Conservation (phyloP, 2,113 vertebrate genomes). For the Hipposideros armiger region DNA sequence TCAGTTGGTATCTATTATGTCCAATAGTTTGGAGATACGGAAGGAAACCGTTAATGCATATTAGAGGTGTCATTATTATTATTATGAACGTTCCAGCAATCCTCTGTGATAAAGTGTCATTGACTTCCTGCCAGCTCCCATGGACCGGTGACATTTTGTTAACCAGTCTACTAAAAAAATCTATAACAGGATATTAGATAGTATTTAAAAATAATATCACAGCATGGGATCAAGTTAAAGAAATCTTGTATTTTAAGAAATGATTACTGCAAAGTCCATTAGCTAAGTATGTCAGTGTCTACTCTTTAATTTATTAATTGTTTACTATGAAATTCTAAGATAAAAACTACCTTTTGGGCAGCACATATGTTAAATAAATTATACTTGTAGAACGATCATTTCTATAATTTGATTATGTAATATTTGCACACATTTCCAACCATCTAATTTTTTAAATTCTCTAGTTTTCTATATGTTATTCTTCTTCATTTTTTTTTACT, state of each 20-base stretch:
- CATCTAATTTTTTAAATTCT: background rate
- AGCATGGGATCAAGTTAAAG: slow-evolving; percentile 58
- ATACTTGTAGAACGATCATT: background rate
- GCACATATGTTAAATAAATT: slow-evolving; percentile 5
- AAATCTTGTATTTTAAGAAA: slow-evolving; percentile 59
- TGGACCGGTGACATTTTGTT: slow-evolving; percentile 80
- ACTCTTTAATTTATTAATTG: slow-evolving; percentile 42
- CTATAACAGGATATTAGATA: slow-evolving; percentile 77
- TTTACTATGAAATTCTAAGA: slow-evolving; percentile 54
- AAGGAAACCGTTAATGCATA: slow-evolving; percentile 49
- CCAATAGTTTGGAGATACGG: background rate
- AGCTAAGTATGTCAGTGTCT: slow-evolving; percentile 16
- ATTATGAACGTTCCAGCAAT: slow-evolving; percentile 47
- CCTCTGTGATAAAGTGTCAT: slow-evolving; percentile 68
- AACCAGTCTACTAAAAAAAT: slow-evolving; percentile 79
- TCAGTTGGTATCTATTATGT: background rate
- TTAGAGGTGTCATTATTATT: slow-evolving; percentile 54
- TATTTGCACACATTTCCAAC: background rate
- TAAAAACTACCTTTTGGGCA: slow-evolving; percentile 38
- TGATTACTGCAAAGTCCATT: slow-evolving; percentile 31
- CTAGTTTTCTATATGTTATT: background rate
- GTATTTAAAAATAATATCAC: slow-evolving; percentile 78
- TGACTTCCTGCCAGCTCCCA: slow-evolving; percentile 76
- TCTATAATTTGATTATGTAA: background rate
- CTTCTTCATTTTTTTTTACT: background rate